phyloP scores from a whole-genome alignment of 2,797 vertebrate species.

The Clamator glandarius region DNA sequence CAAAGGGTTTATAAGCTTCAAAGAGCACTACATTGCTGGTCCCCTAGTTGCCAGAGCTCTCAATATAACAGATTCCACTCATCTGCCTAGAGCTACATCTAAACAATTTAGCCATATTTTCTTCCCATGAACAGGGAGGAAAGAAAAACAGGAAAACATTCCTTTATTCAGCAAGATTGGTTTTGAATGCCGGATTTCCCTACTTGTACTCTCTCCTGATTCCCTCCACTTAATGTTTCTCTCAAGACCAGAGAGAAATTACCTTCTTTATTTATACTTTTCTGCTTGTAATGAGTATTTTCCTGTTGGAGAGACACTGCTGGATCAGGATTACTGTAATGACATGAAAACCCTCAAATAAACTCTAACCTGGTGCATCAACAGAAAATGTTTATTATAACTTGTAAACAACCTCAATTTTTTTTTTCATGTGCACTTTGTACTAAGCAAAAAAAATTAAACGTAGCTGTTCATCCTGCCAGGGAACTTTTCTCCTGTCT shows the following conservation, averaged over 20 bases:
- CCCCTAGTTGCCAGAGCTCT: rapidly evolving
- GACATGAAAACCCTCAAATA: background rate
- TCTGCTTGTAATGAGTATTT: background rate
- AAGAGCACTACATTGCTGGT: background rate
- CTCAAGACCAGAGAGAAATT: background rate
- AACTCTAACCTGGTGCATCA: background rate
- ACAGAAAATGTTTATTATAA: background rate
- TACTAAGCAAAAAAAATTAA: background rate
- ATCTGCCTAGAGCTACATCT: background rate
- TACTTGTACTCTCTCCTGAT: rapidly evolving
- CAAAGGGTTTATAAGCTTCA: background rate
- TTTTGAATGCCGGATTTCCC: background rate
- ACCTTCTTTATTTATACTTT: background rate
- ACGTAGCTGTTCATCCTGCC: rapidly evolving
- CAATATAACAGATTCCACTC: background rate
- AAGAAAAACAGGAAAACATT: background rate
- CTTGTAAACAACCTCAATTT: background rate
- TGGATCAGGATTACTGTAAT: background rate
- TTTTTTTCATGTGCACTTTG: background rate
- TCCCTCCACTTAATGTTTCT: background rate
- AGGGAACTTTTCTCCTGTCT: rapidly evolving
- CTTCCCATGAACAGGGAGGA: background rate
- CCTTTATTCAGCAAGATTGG: background rate
- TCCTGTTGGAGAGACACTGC: background rate
- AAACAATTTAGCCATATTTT: background rate